Base-by-base conservation (phyloP, 2,113 vertebrate genomes). In the Trachemys scripta region DNA sequence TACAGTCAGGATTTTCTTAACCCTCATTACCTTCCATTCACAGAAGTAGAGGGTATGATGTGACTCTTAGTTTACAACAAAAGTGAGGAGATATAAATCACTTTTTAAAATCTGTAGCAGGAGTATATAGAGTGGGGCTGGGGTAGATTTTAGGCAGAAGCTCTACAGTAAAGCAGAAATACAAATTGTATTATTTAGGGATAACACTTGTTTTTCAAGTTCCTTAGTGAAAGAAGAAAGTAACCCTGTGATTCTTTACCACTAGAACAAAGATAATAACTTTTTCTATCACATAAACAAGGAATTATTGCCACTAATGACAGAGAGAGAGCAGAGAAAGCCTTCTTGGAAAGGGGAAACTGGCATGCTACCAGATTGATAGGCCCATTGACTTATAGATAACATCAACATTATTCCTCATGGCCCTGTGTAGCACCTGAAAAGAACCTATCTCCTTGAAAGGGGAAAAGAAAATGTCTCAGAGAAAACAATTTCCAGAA, bases 401-500 rank as follows among this genome's bases (percentile, higher is more conserved):
- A 62, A 87, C 94, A 92, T 96, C 86, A 80, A 94, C 93, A 95
- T 94, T 84, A 84, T 94, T 93, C 86, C 54, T 76, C 91, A 94
- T 27, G 81, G 90, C 95, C 72, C 88, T 93, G 90, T 87, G 85
- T 91, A 94, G 91, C 42, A 78, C 95, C 22, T 91, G 90, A 94
- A 90, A 87, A 92, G 91, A 94, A 94, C 91, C 91, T 87, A 22
- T 91, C 47, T 89, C 81, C 82, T 97, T 94, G 92, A 97, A 95
- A 97, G 92, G n/a, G 82, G 82, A 69, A 45, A 22, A 69, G 79
- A 85, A 89, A 88, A 8, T 91, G 93, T 25, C 47, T 91, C 62
- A 84, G 88, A 89, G 11, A 76, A 24, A 78, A 78, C 42, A 25
- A 78, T 47, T 78, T 78, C 20, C 31, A 45, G 49, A 91, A 54